Conservation (phyloP, 2,113 vertebrate species). For the Myodes glareolus region DNA sequence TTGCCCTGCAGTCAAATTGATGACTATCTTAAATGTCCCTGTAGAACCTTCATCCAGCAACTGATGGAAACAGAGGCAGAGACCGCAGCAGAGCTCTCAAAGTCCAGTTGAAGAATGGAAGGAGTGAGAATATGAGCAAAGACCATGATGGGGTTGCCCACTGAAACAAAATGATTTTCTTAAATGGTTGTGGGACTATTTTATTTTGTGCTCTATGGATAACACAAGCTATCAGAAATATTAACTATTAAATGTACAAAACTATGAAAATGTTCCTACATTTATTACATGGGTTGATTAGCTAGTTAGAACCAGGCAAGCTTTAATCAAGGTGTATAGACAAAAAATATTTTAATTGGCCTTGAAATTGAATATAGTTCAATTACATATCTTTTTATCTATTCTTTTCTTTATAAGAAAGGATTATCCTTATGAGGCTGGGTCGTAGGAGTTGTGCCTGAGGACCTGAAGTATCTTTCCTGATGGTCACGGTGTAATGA, state of each 20-base stretch:
- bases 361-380: conserved; percentile 88
- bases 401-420: conserved; percentile 87
- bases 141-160: too few species aligned
- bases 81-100: too few species aligned
- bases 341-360: conserved; percentile 90
- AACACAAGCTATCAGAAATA: conserved; percentile 72
- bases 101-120: too few species aligned
- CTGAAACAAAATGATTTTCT: background rate
- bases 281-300: conserved; percentile 84
- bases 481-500: conserved; percentile 94
- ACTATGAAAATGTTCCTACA: conserved; percentile 74
- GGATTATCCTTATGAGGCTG: conserved; percentile 91
- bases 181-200: background rate
- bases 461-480: conserved; percentile 90
- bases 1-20: too few species aligned
- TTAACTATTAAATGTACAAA: conserved; percentile 80
- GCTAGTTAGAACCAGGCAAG: conserved; percentile 86
- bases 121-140: too few species aligned
- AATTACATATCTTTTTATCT: conserved; percentile 90
- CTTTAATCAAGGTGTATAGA: conserved; percentile 85
- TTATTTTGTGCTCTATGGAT: background rate
- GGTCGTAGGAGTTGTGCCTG: conserved; percentile 87
- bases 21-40: too few species aligned
- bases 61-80: too few species aligned
- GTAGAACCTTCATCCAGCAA: too few species aligned